Evolutionary conservation across 2,888 invertebrate species (phyloP), one percentile per base, ranked within the genome.

Genomic region (Onchidella celtica): DNA sequence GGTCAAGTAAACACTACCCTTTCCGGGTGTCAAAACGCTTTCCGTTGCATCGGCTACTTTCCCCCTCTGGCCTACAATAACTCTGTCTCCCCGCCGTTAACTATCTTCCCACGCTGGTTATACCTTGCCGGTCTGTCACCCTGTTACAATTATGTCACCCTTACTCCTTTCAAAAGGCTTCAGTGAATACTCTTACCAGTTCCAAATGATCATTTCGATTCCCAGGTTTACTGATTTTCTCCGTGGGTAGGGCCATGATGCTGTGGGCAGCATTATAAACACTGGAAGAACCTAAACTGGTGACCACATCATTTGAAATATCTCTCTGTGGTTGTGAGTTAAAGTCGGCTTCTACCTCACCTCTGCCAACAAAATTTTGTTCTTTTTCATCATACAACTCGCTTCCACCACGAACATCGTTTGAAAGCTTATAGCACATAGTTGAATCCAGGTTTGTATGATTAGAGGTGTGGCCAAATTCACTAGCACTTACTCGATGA

Each of bases 151-250:
- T n/a, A n/a, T n/a, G n/a, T n/a, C n/a, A n/a, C n/a, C n/a, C n/a
- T n/a, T n/a, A n/a, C n/a, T n/a, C n/a, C n/a, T n/a, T n/a, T n/a
- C n/a, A n/a, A n/a, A n/a, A n/a, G n/a, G n/a, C n/a, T n/a, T n/a
- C n/a, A n/a, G n/a, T n/a, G n/a, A n/a, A n/a, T n/a, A n/a, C n/a
- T 24, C 4, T 65, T 65, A 75, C 75, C 47, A 65, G 75, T 32
- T 75, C 75, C 21, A 75, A 32, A 14, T 75, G 65, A 47, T 40
- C 38, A 65, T 9, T 75, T 27, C 65, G 75, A 55, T 47, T 75
- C 38, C 65, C 75, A 17, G 36, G 11, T 34, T 75, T 75, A 17
- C 63, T 47, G 63, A 24, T 24, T 34, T 55, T 11, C 24, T 73
- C 73, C 24, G 73, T 14, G 0, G 36, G 21, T 17, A 73, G 27